Evolutionary conservation across 2,113 vertebrate genomes (phyloP).

Genomic region (Myanophis thanlyinensis): DNA sequence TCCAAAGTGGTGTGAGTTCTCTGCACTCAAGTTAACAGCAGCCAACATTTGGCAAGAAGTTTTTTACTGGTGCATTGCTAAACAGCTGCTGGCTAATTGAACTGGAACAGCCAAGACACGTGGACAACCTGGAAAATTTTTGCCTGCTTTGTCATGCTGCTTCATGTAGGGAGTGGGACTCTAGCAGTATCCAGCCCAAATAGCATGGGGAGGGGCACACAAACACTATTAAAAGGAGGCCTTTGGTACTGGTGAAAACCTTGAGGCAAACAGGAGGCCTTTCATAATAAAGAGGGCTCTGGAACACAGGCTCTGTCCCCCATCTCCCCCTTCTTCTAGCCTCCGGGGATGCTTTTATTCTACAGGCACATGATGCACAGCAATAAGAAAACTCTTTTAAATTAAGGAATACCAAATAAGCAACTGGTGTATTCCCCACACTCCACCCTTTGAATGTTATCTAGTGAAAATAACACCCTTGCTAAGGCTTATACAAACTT

Average conservation of each 20-base stretch:
- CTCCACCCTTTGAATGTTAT: not conserved
- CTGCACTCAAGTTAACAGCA: not conserved
- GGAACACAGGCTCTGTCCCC: not conserved
- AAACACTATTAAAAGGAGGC: not conserved
- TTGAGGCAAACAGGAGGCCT: not conserved
- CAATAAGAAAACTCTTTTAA: not conserved
- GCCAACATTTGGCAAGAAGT: not conserved
- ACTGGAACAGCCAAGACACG: not conserved
- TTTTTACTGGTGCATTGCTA: too few species aligned
- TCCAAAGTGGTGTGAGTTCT: not conserved
- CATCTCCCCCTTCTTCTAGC: not conserved
- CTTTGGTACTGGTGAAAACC: not conserved
- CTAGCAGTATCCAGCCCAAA: not conserved
- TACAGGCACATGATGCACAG: not conserved
- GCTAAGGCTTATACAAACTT: not conserved
- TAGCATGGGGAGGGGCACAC: not conserved
- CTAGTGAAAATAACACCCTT: not conserved
- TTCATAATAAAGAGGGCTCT: not conserved
- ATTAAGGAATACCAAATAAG: not conserved
- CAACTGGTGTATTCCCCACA: not conserved
- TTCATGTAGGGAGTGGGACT: not conserved
- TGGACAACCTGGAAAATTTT: not conserved
- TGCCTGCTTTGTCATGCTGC: not conserved
- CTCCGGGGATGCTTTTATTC: not conserved
- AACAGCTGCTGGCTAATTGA: not conserved